Base-by-base conservation (phyloP, 1,140 invertebrate species). In the Linepithema humile region DNA sequence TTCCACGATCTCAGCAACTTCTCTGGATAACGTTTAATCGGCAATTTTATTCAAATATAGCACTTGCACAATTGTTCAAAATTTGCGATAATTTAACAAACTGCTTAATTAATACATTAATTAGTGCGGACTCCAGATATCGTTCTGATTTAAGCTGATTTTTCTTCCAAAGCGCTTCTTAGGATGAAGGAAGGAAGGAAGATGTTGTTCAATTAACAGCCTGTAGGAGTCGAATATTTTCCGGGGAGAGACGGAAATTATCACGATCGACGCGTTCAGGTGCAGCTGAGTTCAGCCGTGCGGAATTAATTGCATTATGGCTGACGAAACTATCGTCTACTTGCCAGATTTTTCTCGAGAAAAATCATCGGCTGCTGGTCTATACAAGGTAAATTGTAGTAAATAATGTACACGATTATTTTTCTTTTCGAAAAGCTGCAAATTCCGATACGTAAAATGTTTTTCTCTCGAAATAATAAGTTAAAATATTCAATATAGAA, bases 201-300 rank as follows among this genome's bases (percentile, higher is more conserved):
- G 73, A 48, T 73, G 40, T 65, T 78, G 82, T 65, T 78, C 82
- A 78, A 83, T 83, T 83, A 83, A 78, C 82, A 83, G 59, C 12
- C 38, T 45, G 60, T 65, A 78, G 60, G 40, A 83, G 73, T 78
- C 48, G 73, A 60, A 83, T 64, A 75, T 83, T 78, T 59, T 29
- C 40, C 5, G 3, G 43, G 3, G 43, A 12, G 70, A 78, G 48
- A 83, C 38, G 26, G 40, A 55, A 83, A 78, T 78, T 67, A 65
- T 78, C 73, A 48, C 48, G 73, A 83, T 83, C 73, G 82, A 83
- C 78, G 53, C 53, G 78, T 60, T 82, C 50, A 74, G 69, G 69
- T 60, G 78, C 78, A 60, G 78, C 55, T 73, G 67, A 82, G 78
- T 73, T 67, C 78, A 74, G 69, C 78, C 48, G 78, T 12, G 78